Evolutionary conservation across 2,797 vertebrate species (phyloP).

Genomic region (Chrysocyon brachyurus): DNA sequence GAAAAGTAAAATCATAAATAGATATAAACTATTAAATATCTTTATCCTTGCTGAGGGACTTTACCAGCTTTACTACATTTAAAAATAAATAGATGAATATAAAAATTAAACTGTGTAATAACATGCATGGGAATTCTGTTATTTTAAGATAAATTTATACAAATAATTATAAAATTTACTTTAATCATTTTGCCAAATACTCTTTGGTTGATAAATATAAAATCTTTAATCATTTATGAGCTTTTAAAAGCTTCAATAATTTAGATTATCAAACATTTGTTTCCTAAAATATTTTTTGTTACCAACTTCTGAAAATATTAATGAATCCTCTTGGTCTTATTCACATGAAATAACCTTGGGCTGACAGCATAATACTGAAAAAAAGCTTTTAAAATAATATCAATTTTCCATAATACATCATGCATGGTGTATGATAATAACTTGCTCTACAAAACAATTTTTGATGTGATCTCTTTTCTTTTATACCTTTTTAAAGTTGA

Average conservation of each 20-base stretch:
- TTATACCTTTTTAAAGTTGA: conserved; percentile 71
- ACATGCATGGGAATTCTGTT: neutral
- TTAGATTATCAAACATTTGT: conserved; percentile 41
- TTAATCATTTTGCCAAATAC: neutral
- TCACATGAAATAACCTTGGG: conserved; percentile 74
- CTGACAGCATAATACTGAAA: conserved; percentile 73
- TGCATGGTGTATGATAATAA: conserved; percentile 73
- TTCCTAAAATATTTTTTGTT: conserved; percentile 52
- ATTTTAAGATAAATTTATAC: neutral
- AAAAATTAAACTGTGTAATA: neutral
- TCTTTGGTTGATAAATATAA: neutral
- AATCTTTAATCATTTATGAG: neutral
- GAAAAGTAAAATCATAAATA: neutral
- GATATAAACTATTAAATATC: neutral
- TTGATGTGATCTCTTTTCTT: conserved; percentile 57
- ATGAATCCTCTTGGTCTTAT: conserved; percentile 55
- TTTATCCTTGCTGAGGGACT: neutral
- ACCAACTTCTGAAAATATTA: conserved; percentile 67
- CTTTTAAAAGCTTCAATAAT: neutral
- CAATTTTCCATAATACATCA: conserved; percentile 78
- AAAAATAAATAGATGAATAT: neutral
- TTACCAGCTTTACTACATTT: neutral
- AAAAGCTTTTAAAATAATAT: conserved; percentile 84
- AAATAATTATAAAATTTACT: conserved; percentile 1
- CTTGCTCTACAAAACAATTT: conserved; percentile 70